Conservation (phyloP, 2,888 invertebrate species). For the Nowickia ferox region DNA sequence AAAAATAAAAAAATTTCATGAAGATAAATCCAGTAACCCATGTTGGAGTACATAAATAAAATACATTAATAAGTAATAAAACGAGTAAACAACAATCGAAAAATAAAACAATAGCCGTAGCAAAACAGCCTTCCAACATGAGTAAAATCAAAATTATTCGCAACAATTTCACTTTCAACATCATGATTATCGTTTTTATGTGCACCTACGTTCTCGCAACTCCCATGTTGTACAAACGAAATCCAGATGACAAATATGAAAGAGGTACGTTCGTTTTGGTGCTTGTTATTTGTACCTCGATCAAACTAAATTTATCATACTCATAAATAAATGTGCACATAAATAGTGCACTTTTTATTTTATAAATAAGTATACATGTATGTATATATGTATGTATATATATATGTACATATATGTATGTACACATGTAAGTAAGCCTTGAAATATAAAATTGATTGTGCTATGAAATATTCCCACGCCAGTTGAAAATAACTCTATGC, state of each 20-base stretch:
- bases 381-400: background rate
- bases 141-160: conserved; percentile 62
- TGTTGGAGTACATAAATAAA: conserved; percentile 9
- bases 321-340: too few relatives aligned
- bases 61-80: background rate
- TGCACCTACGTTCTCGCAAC: conserved; percentile 74
- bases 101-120: conserved; percentile 19
- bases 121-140: conserved; percentile 68
- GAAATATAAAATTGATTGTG: too few relatives aligned
- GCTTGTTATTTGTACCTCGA: background rate
- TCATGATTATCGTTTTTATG: conserved; percentile 67
- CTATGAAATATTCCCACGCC: too few relatives aligned
- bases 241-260: conserved; percentile 84
- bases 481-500: too few relatives aligned
- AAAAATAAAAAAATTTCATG: conserved; percentile 7
- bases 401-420: background rate
- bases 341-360: too few relatives aligned
- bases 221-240: conserved; percentile 84
- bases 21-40: conserved; percentile 1
- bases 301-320: background rate
- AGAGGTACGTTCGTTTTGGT: conserved; percentile 80
- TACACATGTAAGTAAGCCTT: background rate
- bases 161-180: conserved; percentile 66
- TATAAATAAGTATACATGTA: background rate
- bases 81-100: conserved; percentile 33